Base-by-base conservation (phyloP, 2,797 vertebrate species). In the Pagetopsis macropterus region DNA sequence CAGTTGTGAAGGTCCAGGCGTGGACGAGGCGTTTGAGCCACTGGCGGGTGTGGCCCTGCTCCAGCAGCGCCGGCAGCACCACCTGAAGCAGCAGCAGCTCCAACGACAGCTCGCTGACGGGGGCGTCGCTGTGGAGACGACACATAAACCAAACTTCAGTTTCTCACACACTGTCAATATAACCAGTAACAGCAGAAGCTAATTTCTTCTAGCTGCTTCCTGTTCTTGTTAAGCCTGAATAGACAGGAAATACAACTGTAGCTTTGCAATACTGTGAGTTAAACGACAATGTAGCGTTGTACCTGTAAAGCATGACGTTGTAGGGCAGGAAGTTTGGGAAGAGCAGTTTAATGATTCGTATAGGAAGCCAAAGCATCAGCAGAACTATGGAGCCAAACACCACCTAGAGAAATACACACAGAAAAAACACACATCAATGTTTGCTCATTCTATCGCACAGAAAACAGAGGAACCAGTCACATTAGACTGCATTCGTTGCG, bases 281-380 rank as follows among this genome's bases (percentile, higher is more conserved):
- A 5, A 48, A 51, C 3, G 2, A 14, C n/a, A 0, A 19, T 41
- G 19, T 27, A 4, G 46, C 13, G 33, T 21, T 55, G 14, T 91
- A 98, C 96, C 97, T 99, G 92, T 98, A 99, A 1, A 98, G 95
- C 97, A 98, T 99, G 81, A 99, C 98, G 67, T 99, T 99, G 88
- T 99, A 99, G 0, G 98, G 97, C 79, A 99, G 96, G 88, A 98
- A 98, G 84, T 91, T 84, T 49, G 97, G 96, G 59, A 96, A 90
- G 27, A 98, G 81, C 56, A 96, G 93, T 83, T 98, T 98, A 80
- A 98, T 98, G 81, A 99, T 97, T 63, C 96, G 93, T 80, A 99
- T 96, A 48, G 98, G 97, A 82, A 99, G 96, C 97, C 97, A 99
- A 71, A 98, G 96, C 98, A 99, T 99, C 81, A 99, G 92, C 23